Conservation (phyloP, 1,140 invertebrate species). For the Lepidurus packardi region DNA sequence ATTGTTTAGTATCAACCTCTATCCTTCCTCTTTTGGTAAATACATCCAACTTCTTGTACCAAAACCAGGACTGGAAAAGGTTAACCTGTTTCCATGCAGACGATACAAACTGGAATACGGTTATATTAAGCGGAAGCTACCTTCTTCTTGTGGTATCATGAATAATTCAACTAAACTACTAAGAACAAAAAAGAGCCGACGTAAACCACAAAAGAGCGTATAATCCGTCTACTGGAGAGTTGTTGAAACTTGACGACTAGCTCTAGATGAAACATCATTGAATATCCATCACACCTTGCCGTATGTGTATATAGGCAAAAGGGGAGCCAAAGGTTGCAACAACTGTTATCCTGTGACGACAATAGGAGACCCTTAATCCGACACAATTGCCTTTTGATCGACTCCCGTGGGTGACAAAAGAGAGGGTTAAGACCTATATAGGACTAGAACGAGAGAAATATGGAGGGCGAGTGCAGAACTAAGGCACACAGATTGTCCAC, state of each 20-base stretch:
- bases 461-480: not conserved
- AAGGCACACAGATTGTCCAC: not conserved
- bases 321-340: not conserved
- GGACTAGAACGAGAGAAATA: not conserved
- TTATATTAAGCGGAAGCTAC: too few relatives aligned
- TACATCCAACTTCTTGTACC: too few relatives aligned
- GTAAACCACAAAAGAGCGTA: too few relatives aligned
- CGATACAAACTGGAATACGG: too few relatives aligned
- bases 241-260: not conserved
- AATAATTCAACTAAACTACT: too few relatives aligned
- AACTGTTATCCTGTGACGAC: conserved; percentile 18
- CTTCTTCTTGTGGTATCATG: too few relatives aligned
- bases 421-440: conserved; percentile 3
- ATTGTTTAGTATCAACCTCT: too few relatives aligned
- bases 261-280: not conserved
- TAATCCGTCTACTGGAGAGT: not conserved
- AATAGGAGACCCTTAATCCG: conserved; percentile 12
- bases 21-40: too few relatives aligned
- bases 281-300: conserved; percentile 15
- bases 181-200: too few relatives aligned
- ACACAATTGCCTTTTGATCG: conserved; percentile 21
- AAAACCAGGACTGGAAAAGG: too few relatives aligned
- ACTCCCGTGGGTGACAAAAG: conserved; percentile 17
- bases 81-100: too few relatives aligned
- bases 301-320: not conserved